Evolutionary conservation across 1,140 invertebrate genomes (phyloP), one percentile per base, ranked within the genome.

Genomic region (Caerostris darwini): DNA sequence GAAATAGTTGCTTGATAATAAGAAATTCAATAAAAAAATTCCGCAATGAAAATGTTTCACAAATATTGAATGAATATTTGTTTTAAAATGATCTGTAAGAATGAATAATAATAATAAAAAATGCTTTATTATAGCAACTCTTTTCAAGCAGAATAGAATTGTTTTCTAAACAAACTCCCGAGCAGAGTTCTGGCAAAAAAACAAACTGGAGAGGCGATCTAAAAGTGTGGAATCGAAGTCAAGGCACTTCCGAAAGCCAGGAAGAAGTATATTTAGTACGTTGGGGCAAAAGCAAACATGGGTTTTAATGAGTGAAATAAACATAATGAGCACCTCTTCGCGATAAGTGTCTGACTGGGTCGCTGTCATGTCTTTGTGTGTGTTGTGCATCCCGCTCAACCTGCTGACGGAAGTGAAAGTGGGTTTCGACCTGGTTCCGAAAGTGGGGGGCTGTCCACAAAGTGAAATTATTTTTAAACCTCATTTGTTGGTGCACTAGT

Each of bases 401-500:
- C 87, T 56, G 50, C n/a, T 81, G 69, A 64, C 89, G 89, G 64
- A 90, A 81, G 89, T 90, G 89, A 90, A 90, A 90, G 87, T 90
- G 69, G 89, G 64, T 90, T 90, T 90, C 67, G 87, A 50, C 87
- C 87, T 90, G 87, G n/a, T 69, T 69, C 67, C 14, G 67, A 69
- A n/a, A 54, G 7, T 53, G 3, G 58, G 58, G 83, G 83, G 83
- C 14, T 54, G 56, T 86, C n/a, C 14, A 34, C 3, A 12, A n/a
- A 6, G 54, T 71, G 69, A 34, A 34, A 34, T 34, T 34, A 34
- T 34, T 34, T 34, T 34, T 34, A 34, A 34, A 34, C 34, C 34
- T 34, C 0, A 34, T 34, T 34, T 34, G 34, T 34, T 34, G 34
- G 34, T 34, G 34, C 34, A 34, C 34, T 34, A 34, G 34, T 34